Percentiles rank a stretch among this genome's conserved stretches.
These are phyloP conservation scores for Arrhamphus sclerolepis DNA, from an alignment of 2,797 vertebrate genomes.

Conservation along the genomic window DNA sequence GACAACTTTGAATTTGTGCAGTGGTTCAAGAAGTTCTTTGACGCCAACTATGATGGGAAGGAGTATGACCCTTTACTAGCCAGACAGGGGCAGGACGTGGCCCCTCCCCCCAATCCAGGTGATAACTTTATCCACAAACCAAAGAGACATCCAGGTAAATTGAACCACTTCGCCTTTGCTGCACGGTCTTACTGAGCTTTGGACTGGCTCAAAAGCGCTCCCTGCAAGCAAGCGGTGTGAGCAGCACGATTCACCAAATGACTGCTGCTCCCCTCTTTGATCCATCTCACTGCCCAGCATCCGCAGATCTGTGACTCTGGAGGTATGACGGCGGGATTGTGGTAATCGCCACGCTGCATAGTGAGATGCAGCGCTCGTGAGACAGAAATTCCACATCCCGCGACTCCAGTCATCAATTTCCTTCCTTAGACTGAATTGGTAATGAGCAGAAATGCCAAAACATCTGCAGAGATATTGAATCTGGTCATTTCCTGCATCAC, in stretches of 20 bases:
- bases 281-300: slow-evolving; percentile 60
- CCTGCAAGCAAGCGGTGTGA: slow-evolving; percentile 74
- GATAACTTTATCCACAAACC: slow-evolving; percentile 98
- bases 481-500: not conserved
- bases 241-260: slow-evolving; percentile 69
- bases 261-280: slow-evolving; percentile 35
- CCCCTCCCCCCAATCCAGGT: slow-evolving; percentile 94
- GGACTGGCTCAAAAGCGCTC: slow-evolving; percentile 72
- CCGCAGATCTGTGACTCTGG: slow-evolving; percentile 38
- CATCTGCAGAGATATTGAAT: slow-evolving; percentile 6
- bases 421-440: slow-evolving; percentile 1
- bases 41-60: slow-evolving; percentile 98
- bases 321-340: slow-evolving; percentile 16
- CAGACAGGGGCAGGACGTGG: slow-evolving; percentile 93
- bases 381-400: slow-evolving; percentile 17
- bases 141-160: slow-evolving; percentile 97
- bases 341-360: slow-evolving; percentile 27
- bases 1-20: slow-evolving; percentile 99
- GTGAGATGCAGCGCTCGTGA: slow-evolving; percentile 21
- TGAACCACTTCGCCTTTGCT: slow-evolving; percentile 66
- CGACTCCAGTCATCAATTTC: not conserved
- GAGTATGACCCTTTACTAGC: slow-evolving; percentile 94
- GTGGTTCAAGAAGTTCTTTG: slow-evolving; percentile 99
- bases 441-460: slow-evolving; percentile 5
- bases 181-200: slow-evolving; percentile 82